phyloP scores from a whole-genome alignment of 2,888 invertebrate genomes.

The Shargacucullia verbasci region DNA sequence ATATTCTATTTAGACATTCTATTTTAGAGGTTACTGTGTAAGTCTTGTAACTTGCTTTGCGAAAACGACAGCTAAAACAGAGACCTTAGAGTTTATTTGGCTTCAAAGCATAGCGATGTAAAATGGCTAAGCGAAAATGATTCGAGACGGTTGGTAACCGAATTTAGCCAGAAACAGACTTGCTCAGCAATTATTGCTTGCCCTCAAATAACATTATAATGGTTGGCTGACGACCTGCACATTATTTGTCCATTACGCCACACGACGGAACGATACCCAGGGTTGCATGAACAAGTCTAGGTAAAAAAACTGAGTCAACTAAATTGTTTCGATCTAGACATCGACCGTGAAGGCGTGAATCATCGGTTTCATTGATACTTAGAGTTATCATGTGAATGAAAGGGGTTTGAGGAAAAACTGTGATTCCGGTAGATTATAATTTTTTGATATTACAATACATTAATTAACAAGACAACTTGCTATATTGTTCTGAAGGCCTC shows the following conservation, averaged over 20 bases:
- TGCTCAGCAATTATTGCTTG: slow-evolving; percentile 74
- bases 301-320: slow-evolving; percentile 19
- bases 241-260: slow-evolving; percentile 84
- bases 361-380: slow-evolving; percentile 13
- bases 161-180: slow-evolving; percentile 63
- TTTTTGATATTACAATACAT: slow-evolving; percentile 5
- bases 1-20: slow-evolving; percentile 41
- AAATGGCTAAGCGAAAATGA: slow-evolving; percentile 48
- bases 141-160: slow-evolving; percentile 54
- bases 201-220: slow-evolving; percentile 86
- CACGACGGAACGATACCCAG: slow-evolving; percentile 56
- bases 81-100: slow-evolving; percentile 24
- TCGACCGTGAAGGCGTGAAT: slow-evolving; percentile 27
- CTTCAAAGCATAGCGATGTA: slow-evolving; percentile 27
- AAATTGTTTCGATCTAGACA: slow-evolving; percentile 19
- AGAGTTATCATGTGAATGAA: slow-evolving; percentile 5
- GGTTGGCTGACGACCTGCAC: slow-evolving; percentile 70
- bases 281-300: slow-evolving; percentile 52
- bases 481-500: slow-evolving; percentile 10
- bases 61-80: slow-evolving; percentile 20
- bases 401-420: slow-evolving; percentile 1
- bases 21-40: slow-evolving; percentile 25
- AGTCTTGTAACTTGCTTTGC: slow-evolving; percentile 16
- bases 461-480: slow-evolving; percentile 13
- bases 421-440: slow-evolving; percentile 4